Conservation (phyloP, 2,797 vertebrate species). For the Otus scops region DNA sequence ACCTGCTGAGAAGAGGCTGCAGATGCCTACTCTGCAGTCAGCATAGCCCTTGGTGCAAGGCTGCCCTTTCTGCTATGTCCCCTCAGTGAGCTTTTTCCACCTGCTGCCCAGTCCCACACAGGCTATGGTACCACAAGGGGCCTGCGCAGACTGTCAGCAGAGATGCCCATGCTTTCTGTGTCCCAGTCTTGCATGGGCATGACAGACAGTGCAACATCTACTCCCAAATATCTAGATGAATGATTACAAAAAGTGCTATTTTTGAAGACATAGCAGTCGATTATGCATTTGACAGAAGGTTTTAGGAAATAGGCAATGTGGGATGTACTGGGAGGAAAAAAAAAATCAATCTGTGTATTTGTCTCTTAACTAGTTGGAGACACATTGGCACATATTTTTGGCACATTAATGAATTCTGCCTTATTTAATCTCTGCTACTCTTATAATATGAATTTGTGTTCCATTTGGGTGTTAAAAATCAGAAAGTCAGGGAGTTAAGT, state of each 20-base stretch:
- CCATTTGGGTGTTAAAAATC: slow-evolving; percentile 76
- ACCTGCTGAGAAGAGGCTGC: background rate
- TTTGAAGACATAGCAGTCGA: slow-evolving; percentile 79
- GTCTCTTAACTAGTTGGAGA: slow-evolving; percentile 82
- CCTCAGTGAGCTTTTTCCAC: background rate
- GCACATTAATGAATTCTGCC: slow-evolving; percentile 80
- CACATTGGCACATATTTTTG: slow-evolving; percentile 81
- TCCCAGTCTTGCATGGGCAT: slow-evolving; percentile 16
- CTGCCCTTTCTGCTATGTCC: background rate
- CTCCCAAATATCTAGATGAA: slow-evolving; percentile 69
- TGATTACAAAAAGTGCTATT: slow-evolving; percentile 74
- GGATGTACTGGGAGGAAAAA: slow-evolving; percentile 80
- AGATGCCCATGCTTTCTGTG: background rate
- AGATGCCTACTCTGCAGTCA: background rate
- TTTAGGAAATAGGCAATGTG: slow-evolving; percentile 84
- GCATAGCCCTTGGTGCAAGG: background rate
- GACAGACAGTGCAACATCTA: slow-evolving; percentile 59
- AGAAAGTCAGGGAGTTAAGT: slow-evolving; percentile 74
- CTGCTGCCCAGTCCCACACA: background rate
- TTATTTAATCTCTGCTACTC: slow-evolving; percentile 76
- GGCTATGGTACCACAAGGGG: background rate
- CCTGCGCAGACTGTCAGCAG: background rate
- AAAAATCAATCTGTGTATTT: slow-evolving; percentile 82
- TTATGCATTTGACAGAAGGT: slow-evolving; percentile 83
- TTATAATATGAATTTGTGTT: slow-evolving; percentile 77